Evolutionary conservation across 2,797 vertebrate genomes (phyloP).

Genomic region (Brotula barbata): DNA sequence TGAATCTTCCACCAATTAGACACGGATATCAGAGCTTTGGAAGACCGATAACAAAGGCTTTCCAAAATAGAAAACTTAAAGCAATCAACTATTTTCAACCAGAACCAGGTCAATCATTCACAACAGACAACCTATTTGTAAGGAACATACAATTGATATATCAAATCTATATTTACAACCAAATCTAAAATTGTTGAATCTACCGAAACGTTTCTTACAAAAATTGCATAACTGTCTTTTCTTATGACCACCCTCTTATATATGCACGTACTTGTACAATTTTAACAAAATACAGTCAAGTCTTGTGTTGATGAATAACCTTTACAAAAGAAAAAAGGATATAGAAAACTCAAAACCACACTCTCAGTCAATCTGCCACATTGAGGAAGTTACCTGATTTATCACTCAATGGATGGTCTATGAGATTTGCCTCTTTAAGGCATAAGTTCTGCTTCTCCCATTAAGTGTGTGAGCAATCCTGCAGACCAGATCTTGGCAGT

Average conservation of each 20-base stretch:
- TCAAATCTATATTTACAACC: slow-evolving; percentile 74
- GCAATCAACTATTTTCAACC: slow-evolving; percentile 28
- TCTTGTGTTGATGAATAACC: slow-evolving; percentile 57
- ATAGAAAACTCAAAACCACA: slow-evolving; percentile 39
- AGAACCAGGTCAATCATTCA: slow-evolving; percentile 22
- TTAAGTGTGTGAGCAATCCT: slow-evolving; percentile 33
- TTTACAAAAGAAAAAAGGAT: slow-evolving; percentile 21
- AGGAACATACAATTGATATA: slow-evolving; percentile 42
- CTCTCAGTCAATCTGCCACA: slow-evolving; percentile 27
- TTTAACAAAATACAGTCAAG: slow-evolving; percentile 20
- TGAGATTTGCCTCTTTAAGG: slow-evolving; percentile 65
- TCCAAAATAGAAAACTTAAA: slow-evolving; percentile 42
- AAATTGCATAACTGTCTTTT: slow-evolving; percentile 71
- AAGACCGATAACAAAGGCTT: slow-evolving; percentile 28
- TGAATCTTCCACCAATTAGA: slow-evolving; percentile 9
- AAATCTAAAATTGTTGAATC: slow-evolving; percentile 62
- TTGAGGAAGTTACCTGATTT: slow-evolving; percentile 44
- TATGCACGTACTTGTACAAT: slow-evolving; percentile 43
- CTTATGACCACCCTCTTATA: slow-evolving; percentile 28
- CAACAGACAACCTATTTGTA: slow-evolving; percentile 45
- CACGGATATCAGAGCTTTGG: slow-evolving; percentile 16
- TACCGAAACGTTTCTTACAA: slow-evolving; percentile 56
- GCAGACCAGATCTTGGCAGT: slow-evolving; percentile 37
- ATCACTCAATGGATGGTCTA: slow-evolving; percentile 23
- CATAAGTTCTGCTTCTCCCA: slow-evolving; percentile 29